Evolutionary conservation across 2,888 invertebrate species (phyloP).

Genomic region (Drosophila parthenogenetica): DNA sequence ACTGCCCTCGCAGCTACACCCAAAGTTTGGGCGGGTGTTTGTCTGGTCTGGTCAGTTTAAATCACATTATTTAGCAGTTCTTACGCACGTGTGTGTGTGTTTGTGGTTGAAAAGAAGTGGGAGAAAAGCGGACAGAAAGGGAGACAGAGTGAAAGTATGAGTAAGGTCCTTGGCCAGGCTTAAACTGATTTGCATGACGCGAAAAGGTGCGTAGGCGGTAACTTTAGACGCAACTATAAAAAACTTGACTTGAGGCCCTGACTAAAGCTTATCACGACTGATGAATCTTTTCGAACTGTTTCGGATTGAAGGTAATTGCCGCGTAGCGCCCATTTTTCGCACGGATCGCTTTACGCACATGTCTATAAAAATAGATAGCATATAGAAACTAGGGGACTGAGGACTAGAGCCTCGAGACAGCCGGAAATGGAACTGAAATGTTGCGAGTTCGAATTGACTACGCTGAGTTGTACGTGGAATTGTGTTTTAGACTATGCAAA

Average conservation of each 20-base stretch:
- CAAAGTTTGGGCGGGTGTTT: constrained; percentile 17
- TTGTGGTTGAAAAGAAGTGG: not conserved
- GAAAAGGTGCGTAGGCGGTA: constrained; percentile 78
- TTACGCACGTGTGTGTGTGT: constrained; percentile 50
- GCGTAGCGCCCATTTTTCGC: constrained; percentile 83
- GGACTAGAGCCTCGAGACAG: not conserved
- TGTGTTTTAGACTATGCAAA: constrained; percentile 53
- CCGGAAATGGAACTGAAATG: constrained; percentile 52
- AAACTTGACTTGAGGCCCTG: constrained; percentile 9
- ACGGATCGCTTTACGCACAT: constrained; percentile 83
- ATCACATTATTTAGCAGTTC: constrained; percentile 42
- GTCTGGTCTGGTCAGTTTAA: constrained; percentile 40
- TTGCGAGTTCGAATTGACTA: not conserved
- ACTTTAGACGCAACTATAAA: constrained; percentile 26
- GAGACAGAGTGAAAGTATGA: constrained; percentile 1
- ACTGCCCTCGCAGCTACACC: constrained; percentile 44
- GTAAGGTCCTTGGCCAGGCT: constrained; percentile 39
- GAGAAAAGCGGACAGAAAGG: not conserved
- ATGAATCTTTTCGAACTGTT: constrained; percentile 74
- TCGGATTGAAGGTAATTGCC: constrained; percentile 81
- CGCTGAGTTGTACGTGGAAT: constrained; percentile 2
- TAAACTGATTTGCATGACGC: constrained; percentile 63
- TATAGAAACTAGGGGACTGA: constrained; percentile 21
- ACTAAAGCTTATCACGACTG: constrained; percentile 65
- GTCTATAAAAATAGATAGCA: constrained; percentile 73